Base-by-base conservation (phyloP, 2,113 vertebrate genomes). In the Astur gentilis region DNA sequence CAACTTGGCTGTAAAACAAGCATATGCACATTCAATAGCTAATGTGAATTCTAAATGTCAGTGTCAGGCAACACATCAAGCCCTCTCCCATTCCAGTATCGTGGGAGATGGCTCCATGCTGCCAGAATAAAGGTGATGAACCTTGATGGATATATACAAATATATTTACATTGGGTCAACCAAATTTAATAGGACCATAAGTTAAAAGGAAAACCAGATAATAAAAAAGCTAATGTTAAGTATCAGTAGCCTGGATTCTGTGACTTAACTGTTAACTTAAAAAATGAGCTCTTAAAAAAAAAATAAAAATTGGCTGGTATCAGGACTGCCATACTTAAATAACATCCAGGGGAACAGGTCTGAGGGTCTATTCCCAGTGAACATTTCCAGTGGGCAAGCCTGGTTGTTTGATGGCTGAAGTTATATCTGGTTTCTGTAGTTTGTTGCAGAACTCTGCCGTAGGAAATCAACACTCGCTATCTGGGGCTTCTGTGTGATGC, bases 381-480 rank as follows among this genome's bases (percentile, higher is more conserved):
- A 19, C 3, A 0, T 64, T 40, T 54, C 34, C 38, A 42, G 55
- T 6, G 15, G 23, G 13, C 47, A 84, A 52, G 15, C 20, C 40
- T 61, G 36, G 16, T 29, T 29, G 17, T 32, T 55, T 52, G 64
- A 13, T 16, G 65, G 7, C 65, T 62, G 76, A 49, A 34, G 13
- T 34, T 50, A 2, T 7, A 5, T 62, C 47, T 69, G 38, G 22
- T 29, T 71, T 40, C 69, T 26, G 32, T 10, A 10, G 40, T 9
- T 29, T n/a, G 25, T 36, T 40, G 7, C 25, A 20, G 79, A 52
- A 62, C 40, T 77, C 64, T 27, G 64, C 21, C 20, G 42, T 10
- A 29, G 27, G 58, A 57, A 57, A 47, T 34, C 20, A 16, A 27
- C 73, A 16, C n/a, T 34, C 0, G 1, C 7, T 27, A 2, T 50